phyloP scores from a whole-genome alignment of 1,140 invertebrate genomes.

The Bursaphelenchus mucronatus region DNA sequence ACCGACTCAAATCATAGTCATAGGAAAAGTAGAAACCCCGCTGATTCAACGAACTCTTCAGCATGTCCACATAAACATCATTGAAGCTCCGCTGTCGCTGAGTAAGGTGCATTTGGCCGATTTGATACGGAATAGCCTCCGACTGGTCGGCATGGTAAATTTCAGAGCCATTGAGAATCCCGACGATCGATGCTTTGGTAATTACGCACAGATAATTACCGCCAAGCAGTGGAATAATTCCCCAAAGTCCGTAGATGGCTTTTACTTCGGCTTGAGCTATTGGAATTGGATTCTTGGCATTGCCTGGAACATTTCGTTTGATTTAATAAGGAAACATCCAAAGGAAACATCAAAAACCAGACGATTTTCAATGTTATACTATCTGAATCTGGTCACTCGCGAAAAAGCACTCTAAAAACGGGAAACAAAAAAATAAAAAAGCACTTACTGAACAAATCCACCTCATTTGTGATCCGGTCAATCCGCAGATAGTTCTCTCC shows the following conservation, averaged over 20 bases:
- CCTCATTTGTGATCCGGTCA: slow-evolving; percentile 40
- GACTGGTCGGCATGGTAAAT: slow-evolving; percentile 78
- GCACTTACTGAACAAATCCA: slow-evolving; percentile 31
- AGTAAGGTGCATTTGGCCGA: slow-evolving; percentile 75
- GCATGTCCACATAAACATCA: slow-evolving; percentile 74
- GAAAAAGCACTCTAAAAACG: slow-evolving; percentile 1
- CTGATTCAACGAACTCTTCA: slow-evolving; percentile 72
- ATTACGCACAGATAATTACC: slow-evolving; percentile 73
- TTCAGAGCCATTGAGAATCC: slow-evolving; percentile 76
- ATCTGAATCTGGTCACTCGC: neutral
- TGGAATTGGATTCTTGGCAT: slow-evolving; percentile 44
- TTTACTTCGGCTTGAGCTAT: slow-evolving; percentile 39
- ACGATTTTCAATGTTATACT: neutral
- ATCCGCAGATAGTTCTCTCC: slow-evolving; percentile 42
- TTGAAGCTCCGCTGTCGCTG: slow-evolving; percentile 73
- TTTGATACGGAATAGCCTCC: slow-evolving; percentile 80
- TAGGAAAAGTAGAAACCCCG: slow-evolving; percentile 86
- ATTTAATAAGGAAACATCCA: neutral
- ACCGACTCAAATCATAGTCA: slow-evolving; percentile 85
- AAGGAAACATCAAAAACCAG: neutral
- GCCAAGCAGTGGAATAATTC: slow-evolving; percentile 76
- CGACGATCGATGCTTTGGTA: slow-evolving; percentile 77
- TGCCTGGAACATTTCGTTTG: slow-evolving; percentile 28
- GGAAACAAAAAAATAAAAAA: slow-evolving; percentile 4
- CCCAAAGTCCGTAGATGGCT: slow-evolving; percentile 79